These are phyloP conservation scores for Hydrocynus forskahlii DNA, from an alignment of 2,797 vertebrate species.

Conservation along the genomic window DNA sequence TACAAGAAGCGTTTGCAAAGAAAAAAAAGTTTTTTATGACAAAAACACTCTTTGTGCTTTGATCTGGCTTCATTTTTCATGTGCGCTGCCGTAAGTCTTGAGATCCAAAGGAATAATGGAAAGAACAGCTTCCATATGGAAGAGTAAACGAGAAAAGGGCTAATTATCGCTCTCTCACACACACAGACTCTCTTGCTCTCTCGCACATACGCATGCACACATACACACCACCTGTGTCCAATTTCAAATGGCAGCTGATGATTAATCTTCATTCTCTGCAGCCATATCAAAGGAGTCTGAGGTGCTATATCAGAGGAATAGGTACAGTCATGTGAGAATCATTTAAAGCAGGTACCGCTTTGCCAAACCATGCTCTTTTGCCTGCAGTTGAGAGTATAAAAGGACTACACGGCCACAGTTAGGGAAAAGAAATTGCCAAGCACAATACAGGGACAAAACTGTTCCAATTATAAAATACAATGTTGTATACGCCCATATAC, in stretches of 20 bases:
- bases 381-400: not conserved
- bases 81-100: constrained; percentile 29
- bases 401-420: not conserved
- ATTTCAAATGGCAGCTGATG: constrained; percentile 42
- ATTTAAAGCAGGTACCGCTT: constrained; percentile 25
- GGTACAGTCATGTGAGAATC: constrained; percentile 12
- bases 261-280: constrained; percentile 56
- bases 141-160: constrained; percentile 43
- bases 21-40: constrained; percentile 27
- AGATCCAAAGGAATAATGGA: constrained; percentile 49
- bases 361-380: constrained; percentile 22
- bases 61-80: constrained; percentile 49
- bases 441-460: too few species aligned
- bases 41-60: constrained; percentile 37
- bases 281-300: constrained; percentile 49
- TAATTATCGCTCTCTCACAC: constrained; percentile 48
- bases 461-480: too few species aligned
- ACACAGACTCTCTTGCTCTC: not conserved
- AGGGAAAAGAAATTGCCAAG: constrained; percentile 1
- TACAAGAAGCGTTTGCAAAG: constrained; percentile 33
- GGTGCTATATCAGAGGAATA: constrained; percentile 42
- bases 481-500: too few species aligned
- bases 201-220: not conserved
- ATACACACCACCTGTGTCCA: constrained; percentile 47
- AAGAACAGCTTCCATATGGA: constrained; percentile 48